Conservation (phyloP, 2,797 vertebrate genomes). For the Pipistrellus pipistrellus region DNA sequence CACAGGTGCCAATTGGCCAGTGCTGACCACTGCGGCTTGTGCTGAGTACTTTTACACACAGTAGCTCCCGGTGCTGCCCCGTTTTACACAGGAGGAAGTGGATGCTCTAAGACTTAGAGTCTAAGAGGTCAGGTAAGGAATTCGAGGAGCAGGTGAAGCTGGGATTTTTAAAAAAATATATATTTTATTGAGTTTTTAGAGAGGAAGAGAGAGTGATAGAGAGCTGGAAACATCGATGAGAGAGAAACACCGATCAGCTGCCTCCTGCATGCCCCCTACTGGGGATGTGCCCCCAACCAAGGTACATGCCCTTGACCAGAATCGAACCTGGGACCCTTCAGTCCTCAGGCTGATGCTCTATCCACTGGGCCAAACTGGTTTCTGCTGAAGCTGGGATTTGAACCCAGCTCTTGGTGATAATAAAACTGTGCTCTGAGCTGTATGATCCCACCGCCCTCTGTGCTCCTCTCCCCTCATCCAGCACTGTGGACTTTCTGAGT, state of each 20-base stretch:
- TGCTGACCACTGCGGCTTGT: rapidly evolving
- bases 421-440: background rate
- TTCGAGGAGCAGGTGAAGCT: background rate
- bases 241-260: too few species aligned
- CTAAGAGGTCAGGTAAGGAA: background rate
- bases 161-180: too few species aligned
- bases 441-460: rapidly evolving
- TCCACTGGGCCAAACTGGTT: too few species aligned
- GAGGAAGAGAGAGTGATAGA: too few species aligned
- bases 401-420: background rate
- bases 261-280: too few species aligned
- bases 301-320: too few species aligned
- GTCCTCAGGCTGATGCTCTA: too few species aligned
- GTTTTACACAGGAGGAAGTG: rapidly evolving
- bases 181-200: too few species aligned
- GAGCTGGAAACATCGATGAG: too few species aligned
- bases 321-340: too few species aligned
- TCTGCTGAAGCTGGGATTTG: background rate
- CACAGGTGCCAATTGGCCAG: rapidly evolving
- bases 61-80: rapidly evolving
- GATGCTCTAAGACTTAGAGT: background rate
- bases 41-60: rapidly evolving
- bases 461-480: rapidly evolving
- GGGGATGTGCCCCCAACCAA: too few species aligned
- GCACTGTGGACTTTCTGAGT: background rate